Conservation (phyloP, 2,797 vertebrate species). For the Acanthurus leucopareius region DNA sequence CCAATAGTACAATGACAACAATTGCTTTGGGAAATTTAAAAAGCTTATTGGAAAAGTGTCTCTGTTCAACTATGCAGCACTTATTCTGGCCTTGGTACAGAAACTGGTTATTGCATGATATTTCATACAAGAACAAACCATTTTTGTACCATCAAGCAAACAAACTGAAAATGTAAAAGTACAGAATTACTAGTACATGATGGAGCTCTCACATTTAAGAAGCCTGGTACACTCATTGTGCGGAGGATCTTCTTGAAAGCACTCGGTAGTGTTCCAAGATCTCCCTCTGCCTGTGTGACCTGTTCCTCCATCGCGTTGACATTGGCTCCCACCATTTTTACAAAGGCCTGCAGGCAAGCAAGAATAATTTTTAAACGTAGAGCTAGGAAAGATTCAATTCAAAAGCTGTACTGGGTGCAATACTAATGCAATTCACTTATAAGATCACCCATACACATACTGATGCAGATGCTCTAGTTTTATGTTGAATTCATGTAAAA, state of each 20-base stretch:
- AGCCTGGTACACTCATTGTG: constrained; percentile 90
- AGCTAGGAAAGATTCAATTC: too few relatives aligned
- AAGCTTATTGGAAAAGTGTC: neutral
- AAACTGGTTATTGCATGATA: neutral
- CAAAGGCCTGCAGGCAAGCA: constrained; percentile 86
- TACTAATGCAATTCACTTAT: too few relatives aligned
- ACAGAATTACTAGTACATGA: neutral
- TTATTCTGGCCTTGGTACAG: too few relatives aligned
- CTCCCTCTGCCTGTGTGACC: constrained; percentile 92
- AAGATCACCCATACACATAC: too few relatives aligned
- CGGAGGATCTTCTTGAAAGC: constrained; percentile 93
- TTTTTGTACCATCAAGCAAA: too few relatives aligned
- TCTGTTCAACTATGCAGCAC: neutral
- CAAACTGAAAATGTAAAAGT: neutral
- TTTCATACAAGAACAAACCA: neutral
- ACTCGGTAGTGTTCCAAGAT: constrained; percentile 89
- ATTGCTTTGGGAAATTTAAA: neutral
- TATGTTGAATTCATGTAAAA: too few relatives aligned
- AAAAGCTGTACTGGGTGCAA: too few relatives aligned
- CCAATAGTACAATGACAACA: neutral
- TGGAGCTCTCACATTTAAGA: constrained; percentile 86
- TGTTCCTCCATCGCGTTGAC: constrained; percentile 93
- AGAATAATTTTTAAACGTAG: neutral
- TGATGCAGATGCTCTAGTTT: too few relatives aligned
- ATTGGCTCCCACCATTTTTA: constrained; percentile 90